phyloP scores from a whole-genome alignment of 2,113 vertebrate genomes.

The Cololabis saira region DNA sequence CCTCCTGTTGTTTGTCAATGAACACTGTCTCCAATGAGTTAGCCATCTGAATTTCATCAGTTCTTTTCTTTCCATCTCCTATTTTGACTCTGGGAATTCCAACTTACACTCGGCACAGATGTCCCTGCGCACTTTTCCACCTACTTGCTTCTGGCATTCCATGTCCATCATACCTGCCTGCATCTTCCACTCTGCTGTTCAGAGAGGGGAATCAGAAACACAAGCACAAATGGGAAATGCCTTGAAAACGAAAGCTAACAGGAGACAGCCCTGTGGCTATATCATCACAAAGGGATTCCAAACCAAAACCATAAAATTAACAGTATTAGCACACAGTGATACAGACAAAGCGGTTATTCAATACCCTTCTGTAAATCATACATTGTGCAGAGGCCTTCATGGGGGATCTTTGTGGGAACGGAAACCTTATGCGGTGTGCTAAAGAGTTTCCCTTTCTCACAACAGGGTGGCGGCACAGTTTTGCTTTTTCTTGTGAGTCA shows the following conservation, averaged over 20 bases:
- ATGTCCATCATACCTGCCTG: no score
- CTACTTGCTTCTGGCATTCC: no score
- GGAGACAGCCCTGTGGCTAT: conserved; percentile 9
- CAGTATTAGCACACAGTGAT: conserved; percentile 32
- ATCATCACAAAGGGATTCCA: conserved; percentile 42
- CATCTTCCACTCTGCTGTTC: no score
- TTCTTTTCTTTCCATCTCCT: no score
- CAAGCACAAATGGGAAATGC: not conserved
- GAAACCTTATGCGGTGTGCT: conserved; percentile 10
- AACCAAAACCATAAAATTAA: conserved; percentile 27
- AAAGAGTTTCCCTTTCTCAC: conserved; percentile 37
- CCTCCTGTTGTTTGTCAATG: no score
- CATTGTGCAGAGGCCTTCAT: conserved; percentile 15
- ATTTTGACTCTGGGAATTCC: no score
- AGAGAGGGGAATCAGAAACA: no score
- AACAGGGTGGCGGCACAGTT: conserved; percentile 12
- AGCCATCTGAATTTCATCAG: no score
- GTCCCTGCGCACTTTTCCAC: no score
- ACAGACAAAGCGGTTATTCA: conserved; percentile 46
- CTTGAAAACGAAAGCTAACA: not conserved
- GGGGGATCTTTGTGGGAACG: conserved; percentile 28
- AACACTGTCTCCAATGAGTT: no score
- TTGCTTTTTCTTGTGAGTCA: conserved; percentile 29
- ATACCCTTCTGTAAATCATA: conserved; percentile 45
- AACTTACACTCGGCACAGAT: no score